Evolutionary conservation across 2,888 invertebrate species (phyloP).

Genomic region (Athalia rosae): DNA sequence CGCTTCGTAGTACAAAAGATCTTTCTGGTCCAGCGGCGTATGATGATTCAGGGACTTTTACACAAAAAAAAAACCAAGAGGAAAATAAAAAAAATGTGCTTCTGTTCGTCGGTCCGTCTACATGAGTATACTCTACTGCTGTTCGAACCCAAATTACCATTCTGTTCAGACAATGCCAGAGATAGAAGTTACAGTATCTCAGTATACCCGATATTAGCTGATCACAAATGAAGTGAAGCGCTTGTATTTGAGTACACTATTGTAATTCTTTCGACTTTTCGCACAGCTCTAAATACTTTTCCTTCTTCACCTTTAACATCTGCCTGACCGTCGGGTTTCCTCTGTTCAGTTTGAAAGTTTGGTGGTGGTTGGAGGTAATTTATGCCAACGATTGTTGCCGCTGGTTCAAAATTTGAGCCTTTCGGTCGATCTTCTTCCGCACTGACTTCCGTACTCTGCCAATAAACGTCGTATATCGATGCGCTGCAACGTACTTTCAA

Average conservation of each 20-base stretch:
- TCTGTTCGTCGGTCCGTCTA: background rate
- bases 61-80: background rate
- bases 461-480: conserved; percentile 80
- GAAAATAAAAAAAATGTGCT: background rate
- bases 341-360: conserved; percentile 70
- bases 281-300: background rate
- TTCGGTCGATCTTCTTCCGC: conserved; percentile 77
- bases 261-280: background rate
- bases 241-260: background rate
- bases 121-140: too few species aligned
- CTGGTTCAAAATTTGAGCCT: conserved; percentile 62
- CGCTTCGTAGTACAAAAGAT: conserved; percentile 2
- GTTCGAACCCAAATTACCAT: too few species aligned
- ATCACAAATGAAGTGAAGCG: too few species aligned
- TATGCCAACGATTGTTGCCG: conserved; percentile 68
- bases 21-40: conserved; percentile 17
- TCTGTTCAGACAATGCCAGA: background rate
- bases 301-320: conserved; percentile 67
- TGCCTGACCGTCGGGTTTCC: conserved; percentile 69
- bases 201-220: too few species aligned
- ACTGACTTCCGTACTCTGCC: conserved; percentile 81
- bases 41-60: conserved; percentile 5
- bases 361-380: conserved; percentile 71
- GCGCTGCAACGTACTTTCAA: conserved; percentile 81
- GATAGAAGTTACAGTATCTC: background rate